Percentiles rank a stretch among this genome's conserved stretches.
Conservation (phyloP, 2,888 invertebrate species). For the Zaprionus lineosus region DNA sequence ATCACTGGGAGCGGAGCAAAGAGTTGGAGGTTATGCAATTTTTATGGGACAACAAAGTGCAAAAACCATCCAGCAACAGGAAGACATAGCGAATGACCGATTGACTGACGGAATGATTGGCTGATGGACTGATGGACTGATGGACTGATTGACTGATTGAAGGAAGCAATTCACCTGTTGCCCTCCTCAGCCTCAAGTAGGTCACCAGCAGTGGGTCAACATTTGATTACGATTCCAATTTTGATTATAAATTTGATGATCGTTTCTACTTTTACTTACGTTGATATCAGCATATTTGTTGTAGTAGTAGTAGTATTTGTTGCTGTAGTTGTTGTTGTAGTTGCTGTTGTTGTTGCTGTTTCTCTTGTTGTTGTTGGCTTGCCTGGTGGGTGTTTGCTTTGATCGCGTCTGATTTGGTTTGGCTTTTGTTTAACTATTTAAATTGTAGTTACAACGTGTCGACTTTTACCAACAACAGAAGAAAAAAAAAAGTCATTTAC, state of each 20-base stretch:
- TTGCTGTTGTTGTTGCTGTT: slow-evolving; percentile 18
- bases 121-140: slow-evolving; percentile 1
- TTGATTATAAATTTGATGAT: slow-evolving; percentile 55
- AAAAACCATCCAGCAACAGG: slow-evolving; percentile 43
- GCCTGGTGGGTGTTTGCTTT: slow-evolving; percentile 48
- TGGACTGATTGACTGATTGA: slow-evolving; percentile 6
- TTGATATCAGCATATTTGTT: slow-evolving; percentile 70
- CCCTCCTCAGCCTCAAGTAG: slow-evolving; percentile 55
- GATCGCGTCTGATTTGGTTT: slow-evolving; percentile 43
- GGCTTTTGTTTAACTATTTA: slow-evolving; percentile 56
- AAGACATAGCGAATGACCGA: slow-evolving; percentile 26
- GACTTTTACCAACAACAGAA: slow-evolving; percentile 43
- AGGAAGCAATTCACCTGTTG: slow-evolving; percentile 22
- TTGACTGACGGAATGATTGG: neutral
- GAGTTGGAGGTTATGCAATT: slow-evolving; percentile 58
- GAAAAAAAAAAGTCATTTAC: neutral
- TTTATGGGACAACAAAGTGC: slow-evolving; percentile 64
- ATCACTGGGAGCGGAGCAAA: slow-evolving; percentile 3
- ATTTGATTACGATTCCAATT: slow-evolving; percentile 28
- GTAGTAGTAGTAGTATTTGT: slow-evolving; percentile 20
- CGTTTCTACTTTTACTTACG: slow-evolving; percentile 71
- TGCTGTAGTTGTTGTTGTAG: slow-evolving; percentile 25
- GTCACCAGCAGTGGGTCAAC: slow-evolving; percentile 70
- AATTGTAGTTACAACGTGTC: slow-evolving; percentile 58
- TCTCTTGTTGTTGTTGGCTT: slow-evolving; percentile 28